Conservation (phyloP, 2,888 invertebrate species). For the Harpalus rubripes region DNA sequence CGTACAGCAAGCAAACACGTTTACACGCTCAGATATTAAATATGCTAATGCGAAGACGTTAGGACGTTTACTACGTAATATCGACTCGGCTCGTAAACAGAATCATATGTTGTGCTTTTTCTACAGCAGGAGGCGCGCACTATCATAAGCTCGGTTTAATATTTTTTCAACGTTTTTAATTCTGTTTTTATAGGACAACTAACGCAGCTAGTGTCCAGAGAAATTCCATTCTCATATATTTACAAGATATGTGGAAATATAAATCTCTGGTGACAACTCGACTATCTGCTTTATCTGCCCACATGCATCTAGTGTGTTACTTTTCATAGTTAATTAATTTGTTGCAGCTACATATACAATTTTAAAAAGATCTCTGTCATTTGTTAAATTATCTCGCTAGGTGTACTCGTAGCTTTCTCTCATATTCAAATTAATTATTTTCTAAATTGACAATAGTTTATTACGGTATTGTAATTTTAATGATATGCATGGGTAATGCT, state of each 20-base stretch:
- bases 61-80: slow-evolving; percentile 57
- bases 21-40: slow-evolving; percentile 54
- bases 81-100: slow-evolving; percentile 59
- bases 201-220: not conserved
- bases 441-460: slow-evolving; percentile 39
- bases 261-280: slow-evolving; percentile 28
- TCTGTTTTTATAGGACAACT: slow-evolving; percentile 10
- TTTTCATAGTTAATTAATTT: slow-evolving; percentile 39
- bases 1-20: slow-evolving; percentile 45
- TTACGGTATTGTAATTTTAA: slow-evolving; percentile 38
- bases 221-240: slow-evolving; percentile 15
- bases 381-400: not conserved
- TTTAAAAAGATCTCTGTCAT: not conserved
- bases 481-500: slow-evolving; percentile 7
- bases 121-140: slow-evolving; percentile 33
- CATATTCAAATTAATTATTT: slow-evolving; percentile 10
- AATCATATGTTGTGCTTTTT: slow-evolving; percentile 58
- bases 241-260: slow-evolving; percentile 4
- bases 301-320: not conserved
- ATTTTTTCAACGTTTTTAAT: slow-evolving; percentile 34
- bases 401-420: slow-evolving; percentile 4
- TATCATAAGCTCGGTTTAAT: slow-evolving; percentile 17
- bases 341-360: slow-evolving; percentile 6
- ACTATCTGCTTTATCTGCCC: slow-evolving; percentile 29
- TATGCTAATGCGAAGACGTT: slow-evolving; percentile 64